phyloP scores from a whole-genome alignment of 2,113 vertebrate genomes.

The Phyllostomus discolor region DNA sequence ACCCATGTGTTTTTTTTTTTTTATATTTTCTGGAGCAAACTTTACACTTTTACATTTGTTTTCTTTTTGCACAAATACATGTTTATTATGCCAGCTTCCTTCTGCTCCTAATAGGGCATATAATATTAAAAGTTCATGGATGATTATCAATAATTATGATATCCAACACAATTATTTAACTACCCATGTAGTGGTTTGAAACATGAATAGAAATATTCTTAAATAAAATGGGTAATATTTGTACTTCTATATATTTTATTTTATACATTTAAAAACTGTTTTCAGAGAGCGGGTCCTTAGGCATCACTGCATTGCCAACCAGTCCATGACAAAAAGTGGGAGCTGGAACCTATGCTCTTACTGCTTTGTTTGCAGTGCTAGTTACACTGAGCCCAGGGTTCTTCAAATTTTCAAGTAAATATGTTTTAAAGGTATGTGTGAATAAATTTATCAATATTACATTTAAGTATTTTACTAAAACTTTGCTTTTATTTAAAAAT shows the following conservation, averaged over 20 bases:
- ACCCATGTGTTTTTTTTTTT: neutral
- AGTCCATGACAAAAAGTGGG: neutral
- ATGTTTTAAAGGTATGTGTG: neutral
- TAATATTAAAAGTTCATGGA: neutral
- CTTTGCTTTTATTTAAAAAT: neutral
- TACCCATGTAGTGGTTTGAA: neutral
- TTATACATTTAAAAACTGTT: neutral
- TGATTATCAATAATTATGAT: neutral
- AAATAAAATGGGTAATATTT: neutral
- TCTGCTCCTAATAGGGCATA: neutral
- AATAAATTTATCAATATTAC: neutral
- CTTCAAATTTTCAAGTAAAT: neutral
- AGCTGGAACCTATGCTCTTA: fast-evolving
- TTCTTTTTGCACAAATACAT: neutral
- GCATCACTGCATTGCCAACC: fast-evolving
- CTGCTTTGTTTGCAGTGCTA: neutral
- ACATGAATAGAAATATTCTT: neutral
- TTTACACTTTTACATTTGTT: neutral
- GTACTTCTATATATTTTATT: neutral
- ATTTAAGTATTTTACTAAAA: neutral
- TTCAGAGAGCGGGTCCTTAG: neutral
- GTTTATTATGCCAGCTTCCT: neutral
- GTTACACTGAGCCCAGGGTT: neutral
- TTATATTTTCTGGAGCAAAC: neutral
- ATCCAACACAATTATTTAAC: neutral